Base-by-base conservation (phyloP, 1,140 invertebrate genomes). In the Drosophila nigromelanica region DNA sequence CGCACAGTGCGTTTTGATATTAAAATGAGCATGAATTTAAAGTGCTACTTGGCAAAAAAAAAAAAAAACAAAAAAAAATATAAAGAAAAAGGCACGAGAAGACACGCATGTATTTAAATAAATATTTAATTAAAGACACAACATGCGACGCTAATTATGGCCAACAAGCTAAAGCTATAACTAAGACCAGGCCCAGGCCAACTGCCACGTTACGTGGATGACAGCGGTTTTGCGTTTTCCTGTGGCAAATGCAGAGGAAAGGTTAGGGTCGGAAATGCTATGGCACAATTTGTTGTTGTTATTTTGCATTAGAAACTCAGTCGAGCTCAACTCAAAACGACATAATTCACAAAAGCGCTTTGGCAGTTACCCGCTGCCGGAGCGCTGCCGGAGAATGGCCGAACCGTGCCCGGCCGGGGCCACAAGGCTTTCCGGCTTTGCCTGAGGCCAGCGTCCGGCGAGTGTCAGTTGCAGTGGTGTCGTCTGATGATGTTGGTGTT, bases 301-400 rank as follows among this genome's bases (percentile, higher is more conserved):
- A 52, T 72, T 75, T 27, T 50, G 37, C 58, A 43, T 71, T 74
- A 62, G 58, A 73, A 76, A 77, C 66, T 40, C 60, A 76, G 48
- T 72, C 60, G 72, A 80, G 78, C 43, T 61, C 60, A 82, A 78
- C 73, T 54, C 42, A 37, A 66, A 77, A 69, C 63, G 69, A 81
- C 74, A 82, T 81, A 82, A 81, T 78, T 74, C 62, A 78, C 69
- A 58, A 82, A 82, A 74, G 58, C 74, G 78, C 79, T 82, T 78
- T 63, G 59, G 62, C 79, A 69, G 74, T 58, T 76, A 24, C 5
- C 21, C 18, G 35, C 18, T 54, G 35, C n/a, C n/a, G 48, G 3
- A 4, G 6, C 47, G 5, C 12, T 12, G 11, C 24, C 24, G 12
- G n/a, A 24, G 21, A 24, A 24, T 24, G 3, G 5, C 48, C 27